Base-by-base conservation (phyloP, 2,113 vertebrate species). In the Todiramphus saurophagus region DNA sequence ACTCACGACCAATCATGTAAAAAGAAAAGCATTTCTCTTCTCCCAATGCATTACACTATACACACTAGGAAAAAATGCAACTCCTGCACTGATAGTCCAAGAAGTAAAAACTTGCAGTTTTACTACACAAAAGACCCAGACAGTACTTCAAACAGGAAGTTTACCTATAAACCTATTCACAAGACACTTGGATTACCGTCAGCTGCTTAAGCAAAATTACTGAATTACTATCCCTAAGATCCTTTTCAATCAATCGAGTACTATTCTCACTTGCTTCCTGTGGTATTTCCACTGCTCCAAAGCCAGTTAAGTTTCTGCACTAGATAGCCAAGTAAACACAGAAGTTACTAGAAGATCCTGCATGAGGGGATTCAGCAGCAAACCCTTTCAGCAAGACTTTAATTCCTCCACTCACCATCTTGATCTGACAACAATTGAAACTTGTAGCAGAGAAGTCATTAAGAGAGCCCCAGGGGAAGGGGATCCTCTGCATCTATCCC, bases 341-440 rank as follows among this genome's bases (percentile, higher is more conserved):
- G 76, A 84, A 90, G 79, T 78, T 83, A 66, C 73, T 64, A 72
- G 43, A 93, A 79, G 82, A 72, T 88, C 82, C 64, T 1, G 23
- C 64, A 24, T 37, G 76, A 74, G 73, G 39, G 79, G 62, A 53
- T 76, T 74, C 62, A 55, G 56, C 43, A 55, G 58, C 75, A 83
- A 80, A 77, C 21, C n/a, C 83, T 51, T 82, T 92, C 78, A 67
- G 70, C 50, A 20, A 43, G 60, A 46, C 84, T 76, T 53, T 78
- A 68, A 50, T 59, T 84, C 93, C 83, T 87, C 67, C 90, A 70
- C 83, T 93, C 81, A 75, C 50, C 39, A 4, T 59, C 89, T 74
- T 92, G 88, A 94, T 93, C 94, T 90, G 90, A 20, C 46, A 74
- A 89, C 94, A 94, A 86, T 9, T 50, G 94, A 94, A 90, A 93